These are phyloP conservation scores for Sebastes kiyomatsui DNA, from an alignment of 2,797 vertebrate species.

Conservation along the genomic window DNA sequence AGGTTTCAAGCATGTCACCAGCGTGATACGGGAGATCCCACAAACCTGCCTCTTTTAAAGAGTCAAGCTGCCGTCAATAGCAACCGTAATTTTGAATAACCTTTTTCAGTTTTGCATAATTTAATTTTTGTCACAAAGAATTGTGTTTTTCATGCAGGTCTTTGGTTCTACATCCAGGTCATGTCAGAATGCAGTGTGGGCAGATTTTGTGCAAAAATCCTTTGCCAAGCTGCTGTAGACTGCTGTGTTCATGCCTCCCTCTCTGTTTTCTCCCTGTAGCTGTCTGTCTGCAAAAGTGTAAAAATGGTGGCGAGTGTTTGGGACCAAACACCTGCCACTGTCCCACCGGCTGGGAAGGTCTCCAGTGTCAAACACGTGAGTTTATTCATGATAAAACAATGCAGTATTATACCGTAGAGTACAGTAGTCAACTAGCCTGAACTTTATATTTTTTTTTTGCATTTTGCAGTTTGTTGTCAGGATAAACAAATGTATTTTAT, in stretches of 20 bases:
- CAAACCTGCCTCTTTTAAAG: too few species aligned
- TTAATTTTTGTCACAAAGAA: neutral
- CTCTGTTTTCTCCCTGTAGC: slow-evolving; percentile 71
- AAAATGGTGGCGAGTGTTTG: slow-evolving; percentile 90
- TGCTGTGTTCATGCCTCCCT: neutral
- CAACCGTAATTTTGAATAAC: too few species aligned
- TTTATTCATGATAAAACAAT: neutral
- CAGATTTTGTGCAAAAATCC: neutral
- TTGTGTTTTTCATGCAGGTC: neutral
- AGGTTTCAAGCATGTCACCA: too few species aligned
- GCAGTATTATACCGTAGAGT: neutral
- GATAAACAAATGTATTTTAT: neutral
- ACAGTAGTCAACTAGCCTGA: neutral
- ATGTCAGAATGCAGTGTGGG: neutral
- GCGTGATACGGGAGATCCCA: too few species aligned
- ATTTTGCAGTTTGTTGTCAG: neutral
- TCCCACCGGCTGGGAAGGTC: slow-evolving; percentile 87
- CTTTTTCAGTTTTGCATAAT: too few species aligned
- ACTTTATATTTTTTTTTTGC: neutral
- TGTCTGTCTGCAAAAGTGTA: slow-evolving; percentile 90
- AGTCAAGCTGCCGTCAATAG: too few species aligned
- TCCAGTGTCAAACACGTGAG: slow-evolving; percentile 90
- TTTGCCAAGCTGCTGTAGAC: neutral
- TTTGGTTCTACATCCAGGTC: too few species aligned
- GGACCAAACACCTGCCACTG: slow-evolving; percentile 88